A percentile compares a stretch with the other conserved stretches of the same genome.
Evolutionary conservation across 2,888 invertebrate species (phyloP).

Genomic region (Pemphredon lugubris): DNA sequence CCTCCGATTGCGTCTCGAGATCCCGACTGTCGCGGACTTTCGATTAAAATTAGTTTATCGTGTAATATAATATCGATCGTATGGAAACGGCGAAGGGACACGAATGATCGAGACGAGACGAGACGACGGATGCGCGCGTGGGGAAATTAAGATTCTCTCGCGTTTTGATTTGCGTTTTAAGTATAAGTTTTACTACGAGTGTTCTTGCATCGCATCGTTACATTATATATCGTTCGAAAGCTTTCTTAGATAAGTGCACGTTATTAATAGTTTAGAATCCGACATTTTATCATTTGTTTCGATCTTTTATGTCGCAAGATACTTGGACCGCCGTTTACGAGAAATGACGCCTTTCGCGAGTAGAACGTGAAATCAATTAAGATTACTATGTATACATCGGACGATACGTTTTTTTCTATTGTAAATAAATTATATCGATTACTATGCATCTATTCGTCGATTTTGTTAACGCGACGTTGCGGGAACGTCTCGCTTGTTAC

Average conservation of each 20-base stretch:
- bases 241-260: slow-evolving; percentile 65
- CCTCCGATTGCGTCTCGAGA: neutral
- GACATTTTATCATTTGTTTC: slow-evolving; percentile 44
- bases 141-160: too few species aligned
- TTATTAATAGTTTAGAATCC: slow-evolving; percentile 50
- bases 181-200: slow-evolving; percentile 47
- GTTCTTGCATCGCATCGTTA: slow-evolving; percentile 55
- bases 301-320: slow-evolving; percentile 6
- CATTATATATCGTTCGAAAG: slow-evolving; percentile 59
- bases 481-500: too few species aligned
- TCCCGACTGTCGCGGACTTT: slow-evolving; percentile 11
- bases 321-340: neutral
- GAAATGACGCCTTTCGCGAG: neutral
- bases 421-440: slow-evolving; percentile 67
- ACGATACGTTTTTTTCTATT: slow-evolving; percentile 61
- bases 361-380: slow-evolving; percentile 17
- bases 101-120: neutral
- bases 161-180: slow-evolving; percentile 40
- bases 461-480: neutral
- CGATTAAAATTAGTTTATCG: neutral
- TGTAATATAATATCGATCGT: slow-evolving; percentile 20
- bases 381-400: slow-evolving; percentile 27
- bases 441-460: slow-evolving; percentile 12
- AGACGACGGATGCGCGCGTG: too few species aligned
- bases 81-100: neutral